A percentile compares a stretch with the other conserved stretches of the same genome.
These are phyloP conservation scores for Eudorcas thomsonii DNA, from an alignment of 2,113 vertebrate species.

Conservation along the genomic window DNA sequence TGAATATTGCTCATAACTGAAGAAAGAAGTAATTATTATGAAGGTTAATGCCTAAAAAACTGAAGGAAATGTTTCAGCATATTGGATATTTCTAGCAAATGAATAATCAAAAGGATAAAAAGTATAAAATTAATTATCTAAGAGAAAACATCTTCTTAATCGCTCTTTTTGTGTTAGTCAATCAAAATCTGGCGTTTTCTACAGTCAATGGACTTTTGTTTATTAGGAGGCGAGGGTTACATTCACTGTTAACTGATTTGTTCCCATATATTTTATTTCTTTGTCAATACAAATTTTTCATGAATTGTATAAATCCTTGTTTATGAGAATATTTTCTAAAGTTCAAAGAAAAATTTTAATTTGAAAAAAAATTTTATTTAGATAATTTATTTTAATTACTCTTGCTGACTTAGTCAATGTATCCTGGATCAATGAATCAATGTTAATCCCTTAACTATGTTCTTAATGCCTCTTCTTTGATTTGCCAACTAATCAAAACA, in stretches of 20 bases:
- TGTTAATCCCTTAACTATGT: neutral
- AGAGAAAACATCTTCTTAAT: neutral
- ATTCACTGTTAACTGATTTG: neutral
- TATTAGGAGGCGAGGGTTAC: neutral
- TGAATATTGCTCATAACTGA: neutral
- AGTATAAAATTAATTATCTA: neutral
- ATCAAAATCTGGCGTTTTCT: neutral
- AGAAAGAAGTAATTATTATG: neutral
- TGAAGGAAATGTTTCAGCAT: neutral
- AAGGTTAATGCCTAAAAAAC: neutral
- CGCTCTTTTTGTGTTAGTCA: neutral
- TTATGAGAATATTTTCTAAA: neutral
- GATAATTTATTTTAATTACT: neutral
- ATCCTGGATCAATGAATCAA: neutral
- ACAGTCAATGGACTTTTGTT: neutral
- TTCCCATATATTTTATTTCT: neutral
- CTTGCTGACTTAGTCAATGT: neutral
- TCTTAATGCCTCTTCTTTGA: conserved; percentile 6
- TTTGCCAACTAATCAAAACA: conserved; percentile 22
- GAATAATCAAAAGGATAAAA: neutral
- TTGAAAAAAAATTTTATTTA: neutral
- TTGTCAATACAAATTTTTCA: neutral
- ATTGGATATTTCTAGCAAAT: neutral
- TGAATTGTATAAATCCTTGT: neutral
- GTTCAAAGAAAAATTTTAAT: neutral